Percentiles rank a stretch among this genome's conserved stretches.
Evolutionary conservation across 92 coral and sea anemone species (phyloP).

Genomic region (Palythoa caribaeorum): DNA sequence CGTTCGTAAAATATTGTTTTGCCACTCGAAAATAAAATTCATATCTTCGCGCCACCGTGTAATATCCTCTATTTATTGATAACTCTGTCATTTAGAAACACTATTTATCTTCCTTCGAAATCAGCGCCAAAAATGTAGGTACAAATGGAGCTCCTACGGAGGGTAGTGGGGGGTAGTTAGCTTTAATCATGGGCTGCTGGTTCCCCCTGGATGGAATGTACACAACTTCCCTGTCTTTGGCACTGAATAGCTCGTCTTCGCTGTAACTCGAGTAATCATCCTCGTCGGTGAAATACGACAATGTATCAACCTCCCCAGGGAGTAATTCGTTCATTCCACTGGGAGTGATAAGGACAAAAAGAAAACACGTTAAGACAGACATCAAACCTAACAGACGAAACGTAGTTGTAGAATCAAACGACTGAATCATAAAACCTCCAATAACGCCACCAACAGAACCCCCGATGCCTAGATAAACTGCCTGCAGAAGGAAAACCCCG

Average conservation of each 20-base stretch:
- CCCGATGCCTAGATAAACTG: conserved; percentile 92
- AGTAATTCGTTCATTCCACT: conserved; percentile 73
- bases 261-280: conserved; percentile 88
- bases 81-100: neutral
- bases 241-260: conserved; percentile 79
- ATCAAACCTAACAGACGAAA: conserved; percentile 78
- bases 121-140: conserved; percentile 77
- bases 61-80: too few species aligned
- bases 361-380: conserved; percentile 71
- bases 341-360: conserved; percentile 76
- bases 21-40: too few species aligned
- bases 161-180: conserved; percentile 64
- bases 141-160: conserved; percentile 82
- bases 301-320: conserved; percentile 84
- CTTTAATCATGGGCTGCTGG: conserved; percentile 45
- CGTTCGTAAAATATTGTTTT: too few species aligned
- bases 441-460: conserved; percentile 78
- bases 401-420: conserved; percentile 70
- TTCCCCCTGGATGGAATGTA: conserved; percentile 67
- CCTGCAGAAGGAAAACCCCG: conserved; percentile 87
- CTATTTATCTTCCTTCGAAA: conserved; percentile 48
- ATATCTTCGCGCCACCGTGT: too few species aligned
- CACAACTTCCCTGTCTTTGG: conserved; percentile 56
- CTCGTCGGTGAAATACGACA: conserved; percentile 78
- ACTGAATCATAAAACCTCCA: conserved; percentile 86